Evolutionary conservation across 2,113 vertebrate species (phyloP).

Genomic region (Promerops cafer): DNA sequence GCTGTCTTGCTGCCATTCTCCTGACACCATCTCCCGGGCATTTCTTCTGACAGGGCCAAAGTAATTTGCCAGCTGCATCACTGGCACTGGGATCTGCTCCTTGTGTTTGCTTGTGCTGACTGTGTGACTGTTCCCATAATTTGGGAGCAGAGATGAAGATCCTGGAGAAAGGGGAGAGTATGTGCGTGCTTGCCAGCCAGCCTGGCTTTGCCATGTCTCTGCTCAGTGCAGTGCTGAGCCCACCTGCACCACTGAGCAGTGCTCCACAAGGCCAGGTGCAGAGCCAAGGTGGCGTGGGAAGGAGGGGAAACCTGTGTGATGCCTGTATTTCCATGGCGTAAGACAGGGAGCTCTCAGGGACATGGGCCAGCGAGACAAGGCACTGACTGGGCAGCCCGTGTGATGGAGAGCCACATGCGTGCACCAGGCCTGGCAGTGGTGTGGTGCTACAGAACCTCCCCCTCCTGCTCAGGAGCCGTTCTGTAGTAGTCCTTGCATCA

Average conservation of each 20-base stretch:
- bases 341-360: background rate
- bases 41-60: background rate
- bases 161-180: background rate
- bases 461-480: background rate
- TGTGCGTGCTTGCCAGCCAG: background rate
- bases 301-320: background rate
- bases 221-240: background rate
- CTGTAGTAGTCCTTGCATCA: background rate
- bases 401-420: fast-evolving
- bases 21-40: background rate
- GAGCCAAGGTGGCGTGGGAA: background rate
- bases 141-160: background rate
- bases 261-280: background rate
- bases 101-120: background rate
- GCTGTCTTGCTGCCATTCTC: background rate
- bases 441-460: background rate
- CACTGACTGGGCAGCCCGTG: background rate
- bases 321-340: background rate
- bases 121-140: background rate
- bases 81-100: background rate
- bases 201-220: background rate
- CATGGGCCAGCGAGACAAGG: background rate
- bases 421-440: background rate
- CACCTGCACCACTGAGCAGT: background rate
- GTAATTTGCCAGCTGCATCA: background rate